These are phyloP conservation scores for Colletes collaris DNA, from an alignment of 2,888 invertebrate genomes.

Conservation along the genomic window DNA sequence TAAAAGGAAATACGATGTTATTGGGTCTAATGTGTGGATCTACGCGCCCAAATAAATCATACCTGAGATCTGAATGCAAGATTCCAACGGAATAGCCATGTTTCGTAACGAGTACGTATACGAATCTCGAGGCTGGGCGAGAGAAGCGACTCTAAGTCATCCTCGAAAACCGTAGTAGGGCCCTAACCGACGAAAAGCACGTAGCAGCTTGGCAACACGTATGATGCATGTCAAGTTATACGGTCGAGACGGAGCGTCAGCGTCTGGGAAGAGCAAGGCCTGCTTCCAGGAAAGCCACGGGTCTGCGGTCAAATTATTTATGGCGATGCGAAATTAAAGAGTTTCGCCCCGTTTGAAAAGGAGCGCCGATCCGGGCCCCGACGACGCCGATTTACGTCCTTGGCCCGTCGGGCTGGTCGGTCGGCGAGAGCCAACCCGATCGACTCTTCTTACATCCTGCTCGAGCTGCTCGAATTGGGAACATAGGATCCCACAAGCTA, in stretches of 20 bases:
- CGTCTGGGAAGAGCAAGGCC: constrained; percentile 62
- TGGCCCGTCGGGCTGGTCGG: constrained; percentile 57
- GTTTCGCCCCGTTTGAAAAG: constrained; percentile 78
- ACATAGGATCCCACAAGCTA: constrained; percentile 1
- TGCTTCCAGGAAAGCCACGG: constrained; percentile 78
- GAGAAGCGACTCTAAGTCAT: not conserved
- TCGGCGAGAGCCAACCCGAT: constrained; percentile 26
- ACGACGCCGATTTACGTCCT: constrained; percentile 78
- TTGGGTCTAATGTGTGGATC: too few species aligned
- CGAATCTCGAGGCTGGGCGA: not conserved
- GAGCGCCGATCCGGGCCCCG: constrained; percentile 72
- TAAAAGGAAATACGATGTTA: too few species aligned
- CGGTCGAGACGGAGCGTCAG: constrained; percentile 52
- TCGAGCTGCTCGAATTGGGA: not conserved
- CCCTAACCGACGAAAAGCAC: constrained; percentile 22
- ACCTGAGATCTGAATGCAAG: too few species aligned
- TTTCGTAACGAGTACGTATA: too few species aligned
- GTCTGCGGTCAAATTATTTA: constrained; percentile 82
- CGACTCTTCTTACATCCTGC: constrained; percentile 57
- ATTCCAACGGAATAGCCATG: too few species aligned
- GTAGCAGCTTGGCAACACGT: constrained; percentile 39
- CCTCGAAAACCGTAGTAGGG: too few species aligned
- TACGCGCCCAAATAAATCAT: too few species aligned
- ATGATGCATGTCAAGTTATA: constrained; percentile 55
- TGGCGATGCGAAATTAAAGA: constrained; percentile 82